Conservation (phyloP, 2,113 vertebrate species). For the Corythornis vintsioides region DNA sequence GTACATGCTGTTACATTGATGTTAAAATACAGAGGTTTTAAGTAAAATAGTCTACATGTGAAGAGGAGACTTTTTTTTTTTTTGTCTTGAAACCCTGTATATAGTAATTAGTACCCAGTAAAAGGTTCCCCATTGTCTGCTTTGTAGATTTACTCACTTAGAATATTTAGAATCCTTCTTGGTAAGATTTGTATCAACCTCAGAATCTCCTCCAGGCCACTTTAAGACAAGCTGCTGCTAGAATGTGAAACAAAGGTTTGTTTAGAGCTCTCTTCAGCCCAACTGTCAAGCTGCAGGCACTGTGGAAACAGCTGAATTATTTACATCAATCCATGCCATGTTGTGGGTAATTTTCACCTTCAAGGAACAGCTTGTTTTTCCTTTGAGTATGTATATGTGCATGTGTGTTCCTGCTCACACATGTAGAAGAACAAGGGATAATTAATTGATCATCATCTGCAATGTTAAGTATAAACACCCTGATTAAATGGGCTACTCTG, state of each 20-base stretch:
- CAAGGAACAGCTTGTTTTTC: neutral
- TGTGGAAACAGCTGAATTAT: conserved; percentile 3
- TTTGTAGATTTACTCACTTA: neutral
- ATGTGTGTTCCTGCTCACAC: neutral
- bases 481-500: neutral
- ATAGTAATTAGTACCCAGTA: neutral
- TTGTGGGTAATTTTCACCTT: neutral
- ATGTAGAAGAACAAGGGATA: neutral
- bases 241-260: conserved; percentile 2
- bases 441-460: neutral
- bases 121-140: neutral
- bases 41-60: neutral
- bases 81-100: neutral
- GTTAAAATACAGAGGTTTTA: neutral
- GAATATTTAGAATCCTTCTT: neutral
- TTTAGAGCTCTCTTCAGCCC: neutral
- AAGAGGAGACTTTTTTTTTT: neutral
- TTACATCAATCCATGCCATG: neutral
- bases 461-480: neutral
- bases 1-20: neutral
- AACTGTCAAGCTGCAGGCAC: neutral
- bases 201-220: neutral
- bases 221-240: neutral
- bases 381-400: neutral
- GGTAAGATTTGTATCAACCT: neutral